Conservation (phyloP, 2,113 vertebrate genomes). For the Sclerurus mexicanus region DNA sequence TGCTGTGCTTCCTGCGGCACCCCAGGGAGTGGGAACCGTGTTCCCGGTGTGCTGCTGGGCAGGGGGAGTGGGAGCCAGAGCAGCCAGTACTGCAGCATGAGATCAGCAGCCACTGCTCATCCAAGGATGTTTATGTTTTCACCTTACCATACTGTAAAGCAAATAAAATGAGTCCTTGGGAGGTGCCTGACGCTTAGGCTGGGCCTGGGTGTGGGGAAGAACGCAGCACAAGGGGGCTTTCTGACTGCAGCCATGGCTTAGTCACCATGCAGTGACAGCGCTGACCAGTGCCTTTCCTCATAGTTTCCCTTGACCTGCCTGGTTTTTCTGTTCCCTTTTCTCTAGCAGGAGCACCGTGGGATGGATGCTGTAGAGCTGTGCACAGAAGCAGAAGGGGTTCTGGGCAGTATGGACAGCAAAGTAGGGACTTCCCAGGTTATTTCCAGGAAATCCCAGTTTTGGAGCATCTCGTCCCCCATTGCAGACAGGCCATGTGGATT, state of each 20-base stretch:
- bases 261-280: rapidly evolving
- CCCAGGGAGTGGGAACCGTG: neutral
- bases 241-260: neutral
- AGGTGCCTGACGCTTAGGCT: neutral
- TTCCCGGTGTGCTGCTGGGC: neutral
- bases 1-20: neutral
- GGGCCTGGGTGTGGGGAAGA: neutral
- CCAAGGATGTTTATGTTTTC: neutral
- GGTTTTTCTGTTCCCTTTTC: neutral
- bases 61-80: neutral
- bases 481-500: neutral
- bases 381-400: neutral
- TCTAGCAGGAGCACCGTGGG: neutral
- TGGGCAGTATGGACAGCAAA: rapidly evolving
- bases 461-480: rapidly evolving
- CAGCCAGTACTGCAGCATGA: neutral
- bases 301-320: neutral
- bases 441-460: neutral
- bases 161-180: neutral
- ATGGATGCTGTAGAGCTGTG: neutral
- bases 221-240: rapidly evolving
- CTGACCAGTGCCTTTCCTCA: neutral
- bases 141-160: neutral
- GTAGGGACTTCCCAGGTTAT: neutral
- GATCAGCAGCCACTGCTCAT: neutral